These are phyloP conservation scores for Callimorpha dominula DNA, from an alignment of 2,888 invertebrate genomes.

Conservation along the genomic window DNA sequence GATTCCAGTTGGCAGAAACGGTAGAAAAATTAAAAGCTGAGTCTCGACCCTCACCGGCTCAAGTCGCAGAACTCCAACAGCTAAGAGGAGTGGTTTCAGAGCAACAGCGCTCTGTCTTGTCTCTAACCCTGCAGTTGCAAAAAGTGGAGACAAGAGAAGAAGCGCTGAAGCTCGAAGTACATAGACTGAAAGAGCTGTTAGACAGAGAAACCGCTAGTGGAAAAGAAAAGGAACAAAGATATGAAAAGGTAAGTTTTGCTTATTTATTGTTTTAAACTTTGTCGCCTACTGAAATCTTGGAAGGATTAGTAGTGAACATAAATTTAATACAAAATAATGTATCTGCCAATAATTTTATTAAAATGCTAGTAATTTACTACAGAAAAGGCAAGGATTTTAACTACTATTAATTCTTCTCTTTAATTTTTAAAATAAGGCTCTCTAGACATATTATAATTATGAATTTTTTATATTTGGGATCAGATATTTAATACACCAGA, in stretches of 20 bases:
- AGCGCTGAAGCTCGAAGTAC: constrained; percentile 76
- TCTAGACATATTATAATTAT: too few relatives aligned
- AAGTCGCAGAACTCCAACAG: constrained; percentile 75
- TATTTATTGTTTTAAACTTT: not conserved
- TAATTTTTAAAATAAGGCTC: too few relatives aligned
- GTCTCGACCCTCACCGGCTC: constrained; percentile 65
- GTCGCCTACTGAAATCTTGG: too few relatives aligned
- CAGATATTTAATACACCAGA: too few relatives aligned
- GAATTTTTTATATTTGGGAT: too few relatives aligned
- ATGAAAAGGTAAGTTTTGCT: constrained; percentile 62
- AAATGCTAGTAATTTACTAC: too few relatives aligned
- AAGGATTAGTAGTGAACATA: not conserved
- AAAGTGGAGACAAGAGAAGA: constrained; percentile 83
- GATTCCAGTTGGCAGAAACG: constrained; percentile 66
- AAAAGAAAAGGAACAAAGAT: constrained; percentile 72
- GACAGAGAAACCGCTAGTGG: constrained; percentile 79
- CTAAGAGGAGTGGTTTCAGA: constrained; percentile 85
- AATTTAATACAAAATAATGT: too few relatives aligned
- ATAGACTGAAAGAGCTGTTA: constrained; percentile 79
- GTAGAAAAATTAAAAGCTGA: constrained; percentile 66
- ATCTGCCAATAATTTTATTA: too few relatives aligned
- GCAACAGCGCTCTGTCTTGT: constrained; percentile 86
- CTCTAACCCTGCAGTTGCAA: constrained; percentile 84
- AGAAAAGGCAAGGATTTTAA: too few relatives aligned
- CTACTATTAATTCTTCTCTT: too few relatives aligned